Conservation (phyloP, 2,888 invertebrate genomes). For the Diaprepes abbreviatus region DNA sequence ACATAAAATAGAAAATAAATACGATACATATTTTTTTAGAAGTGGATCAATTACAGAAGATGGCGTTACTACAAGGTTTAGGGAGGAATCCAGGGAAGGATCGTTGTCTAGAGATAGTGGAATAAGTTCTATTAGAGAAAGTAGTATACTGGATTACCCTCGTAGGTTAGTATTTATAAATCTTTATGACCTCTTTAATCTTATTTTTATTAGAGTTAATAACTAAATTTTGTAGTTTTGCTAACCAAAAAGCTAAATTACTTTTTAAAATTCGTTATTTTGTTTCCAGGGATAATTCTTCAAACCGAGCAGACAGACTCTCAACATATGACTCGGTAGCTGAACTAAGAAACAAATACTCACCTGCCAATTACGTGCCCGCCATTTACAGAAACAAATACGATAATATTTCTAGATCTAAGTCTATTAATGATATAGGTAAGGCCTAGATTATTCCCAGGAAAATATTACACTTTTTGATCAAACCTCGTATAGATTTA, state of each 20-base stretch:
- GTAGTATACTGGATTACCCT: slow-evolving; percentile 38
- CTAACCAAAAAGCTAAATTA: no score
- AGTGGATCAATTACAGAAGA: slow-evolving; percentile 67
- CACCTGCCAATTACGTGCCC: slow-evolving; percentile 81
- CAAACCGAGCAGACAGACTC: slow-evolving; percentile 55
- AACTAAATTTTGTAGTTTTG: background rate
- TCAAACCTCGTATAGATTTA: no score
- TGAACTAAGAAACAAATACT: slow-evolving; percentile 82
- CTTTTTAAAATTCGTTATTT: background rate
- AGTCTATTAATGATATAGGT: slow-evolving; percentile 74
- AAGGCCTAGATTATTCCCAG: slow-evolving; percentile 42
- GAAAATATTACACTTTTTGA: no score
- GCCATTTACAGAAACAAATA: slow-evolving; percentile 62
- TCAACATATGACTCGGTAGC: slow-evolving; percentile 68
- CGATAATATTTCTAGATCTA: slow-evolving; percentile 67
- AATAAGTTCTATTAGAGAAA: slow-evolving; percentile 59
- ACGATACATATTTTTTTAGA: slow-evolving; percentile 57
- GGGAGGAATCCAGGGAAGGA: slow-evolving; percentile 66
- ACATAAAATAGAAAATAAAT: no score
- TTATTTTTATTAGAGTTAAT: no score
- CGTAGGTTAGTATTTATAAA: slow-evolving; percentile 28
- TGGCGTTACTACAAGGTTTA: slow-evolving; percentile 66
- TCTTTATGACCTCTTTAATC: no score
- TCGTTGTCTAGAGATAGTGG: slow-evolving; percentile 60
- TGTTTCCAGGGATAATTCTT: slow-evolving; percentile 70